Base-by-base conservation (phyloP, 2,888 invertebrate species). In the Agonum fuliginosum region DNA sequence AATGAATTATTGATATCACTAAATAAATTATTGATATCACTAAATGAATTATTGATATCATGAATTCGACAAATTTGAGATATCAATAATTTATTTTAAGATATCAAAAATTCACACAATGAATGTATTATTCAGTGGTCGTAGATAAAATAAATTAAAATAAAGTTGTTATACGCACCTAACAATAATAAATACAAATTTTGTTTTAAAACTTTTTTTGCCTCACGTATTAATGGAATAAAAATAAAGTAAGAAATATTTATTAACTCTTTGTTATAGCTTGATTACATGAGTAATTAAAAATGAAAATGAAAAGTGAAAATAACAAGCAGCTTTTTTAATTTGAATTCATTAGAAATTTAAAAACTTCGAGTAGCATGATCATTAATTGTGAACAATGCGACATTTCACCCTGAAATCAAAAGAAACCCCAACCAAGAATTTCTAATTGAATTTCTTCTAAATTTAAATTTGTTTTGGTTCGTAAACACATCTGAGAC, bases 401-500 rank as follows among this genome's bases (percentile, higher is more conserved):
- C 4, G 14, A 20, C 20, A 48, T 17, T 48, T 48, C 19, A 48
- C 19, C 17, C 48, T 12, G 3, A 48, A 48, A 48, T 12, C 62
- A 62, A 62, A 58, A 19, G 14, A 34, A 19, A 62, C 17, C 34
- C 17, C 34, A 30, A 41, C 19, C 41, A 73, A 30, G 41, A 62
- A 73, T 75, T 46, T 51, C 69, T 76, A 76, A 76, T 69, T 76
- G 76, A 76, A 76, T 76, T 76, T 76, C 76, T 76, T 76, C 67
- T 51, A 76, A 75, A 75, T 65, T 65, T 62, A 65, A 76, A 76
- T 76, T 76, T 76, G 76, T 76, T 69, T 76, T 69, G 69, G 67
- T 67, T 67, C 67, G 76, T 76, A 76, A 76, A 51, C 76, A 69
- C 69, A 54, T 67, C 69, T 27, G 48, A 67, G 37, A 41, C 58